Conservation (phyloP, 92 coral and sea anemone species). For the Anthopleura xanthogrammica region DNA sequence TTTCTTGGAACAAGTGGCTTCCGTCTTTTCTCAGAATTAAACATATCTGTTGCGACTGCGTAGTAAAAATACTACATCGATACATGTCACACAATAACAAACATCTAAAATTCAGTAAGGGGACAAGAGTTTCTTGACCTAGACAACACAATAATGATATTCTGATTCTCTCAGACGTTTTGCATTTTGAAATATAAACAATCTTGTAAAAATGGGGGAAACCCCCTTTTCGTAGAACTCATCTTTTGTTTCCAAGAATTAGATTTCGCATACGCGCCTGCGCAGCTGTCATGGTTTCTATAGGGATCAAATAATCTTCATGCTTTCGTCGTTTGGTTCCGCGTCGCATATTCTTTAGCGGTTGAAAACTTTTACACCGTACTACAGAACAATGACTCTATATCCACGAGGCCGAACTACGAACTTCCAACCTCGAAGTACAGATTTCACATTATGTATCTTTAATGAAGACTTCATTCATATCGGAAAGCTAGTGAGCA, state of each 20-base stretch:
- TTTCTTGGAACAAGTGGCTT: background rate
- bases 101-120: no score
- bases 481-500: background rate
- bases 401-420: background rate
- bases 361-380: background rate
- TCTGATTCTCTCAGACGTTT: no score
- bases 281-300: constrained; percentile 8
- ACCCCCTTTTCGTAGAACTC: background rate
- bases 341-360: background rate
- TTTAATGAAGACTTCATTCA: constrained; percentile 22
- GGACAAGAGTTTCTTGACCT: no score
- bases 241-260: background rate
- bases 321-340: background rate
- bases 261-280: background rate
- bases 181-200: background rate
- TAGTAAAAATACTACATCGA: no score
- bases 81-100: no score
- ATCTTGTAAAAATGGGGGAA: background rate
- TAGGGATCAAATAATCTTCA: background rate
- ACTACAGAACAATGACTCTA: background rate
- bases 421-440: no score
- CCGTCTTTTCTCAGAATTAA: background rate
- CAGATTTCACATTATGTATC: constrained; percentile 7
- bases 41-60: background rate
- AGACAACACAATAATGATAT: no score